Evolutionary conservation across 2,113 vertebrate species (phyloP), one percentile per base, ranked within the genome.

Genomic region (Siniperca chuatsi): DNA sequence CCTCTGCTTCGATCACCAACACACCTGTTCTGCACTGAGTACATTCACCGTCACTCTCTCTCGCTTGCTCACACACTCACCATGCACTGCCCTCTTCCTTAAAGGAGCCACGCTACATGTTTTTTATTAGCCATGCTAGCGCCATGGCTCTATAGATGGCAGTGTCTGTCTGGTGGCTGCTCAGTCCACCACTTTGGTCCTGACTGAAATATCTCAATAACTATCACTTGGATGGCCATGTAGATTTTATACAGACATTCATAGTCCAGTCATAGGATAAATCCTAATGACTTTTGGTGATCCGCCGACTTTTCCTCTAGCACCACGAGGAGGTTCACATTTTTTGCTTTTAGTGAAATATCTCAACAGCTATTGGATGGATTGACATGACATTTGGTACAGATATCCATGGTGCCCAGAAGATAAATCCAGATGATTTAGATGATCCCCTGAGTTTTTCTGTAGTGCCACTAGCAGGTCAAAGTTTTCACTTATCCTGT

Each of bases 91-190:
- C 29, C 29, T 29, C 29, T 29, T 29, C 29, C 29, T 29, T 29
- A 29, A 29, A 29, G 29, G 29, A 29, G 29, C 29, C 29, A 29
- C 29, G 29, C 29, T 29, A 29, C 79, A 55, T 75, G 40, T 20
- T 40, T 75, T 67, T 79, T 52, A 82, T 89, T 40, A 75, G 37
- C 65, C 52, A 33, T 18, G 20, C 29, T 71, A n/a, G 62, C 15
- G 40, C 29, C 40, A 8, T 42, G 75, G 61, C 66, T 78, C 29
- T 46, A 44, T 55, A 33, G 48, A 58, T 64, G n/a, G n/a, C 37
- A 66, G 21, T 20, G 65, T 82, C 79, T 78, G 33, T 54, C 62
- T 67, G 5, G 54, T 12, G 9, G 58, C 77, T 29, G 18, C 13
- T 29, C 50, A 29, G 44, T 64, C 37, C 52, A 37, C 18, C 11